Conservation (phyloP, 2,113 vertebrate species). For the Etheostoma cragini region DNA sequence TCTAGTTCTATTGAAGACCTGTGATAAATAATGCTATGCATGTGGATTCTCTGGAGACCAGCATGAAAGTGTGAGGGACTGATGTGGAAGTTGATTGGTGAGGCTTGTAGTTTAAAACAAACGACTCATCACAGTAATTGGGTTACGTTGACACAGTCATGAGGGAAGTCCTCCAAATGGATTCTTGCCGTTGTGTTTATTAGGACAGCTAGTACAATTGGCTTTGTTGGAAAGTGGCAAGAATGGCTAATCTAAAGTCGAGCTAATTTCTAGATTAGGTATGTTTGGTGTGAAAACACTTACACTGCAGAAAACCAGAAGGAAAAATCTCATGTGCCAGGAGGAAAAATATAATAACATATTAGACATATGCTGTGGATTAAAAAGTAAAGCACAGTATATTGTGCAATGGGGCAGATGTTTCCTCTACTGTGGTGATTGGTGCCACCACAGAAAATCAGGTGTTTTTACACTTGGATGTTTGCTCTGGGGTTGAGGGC, state of each 20-base stretch:
- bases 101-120: constrained; percentile 54
- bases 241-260: not conserved
- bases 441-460: constrained; percentile 62
- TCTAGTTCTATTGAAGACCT: constrained; percentile 20
- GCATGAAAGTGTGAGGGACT: constrained; percentile 25
- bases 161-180: constrained; percentile 43
- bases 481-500: constrained; percentile 40
- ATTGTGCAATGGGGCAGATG: constrained; percentile 82
- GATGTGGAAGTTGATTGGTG: constrained; percentile 49
- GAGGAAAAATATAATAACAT: constrained; percentile 90
- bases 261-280: constrained; percentile 86
- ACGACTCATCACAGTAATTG: constrained; percentile 51
- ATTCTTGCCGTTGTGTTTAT: constrained; percentile 38
- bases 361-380: constrained; percentile 90
- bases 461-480: constrained; percentile 56
- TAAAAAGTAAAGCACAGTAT: constrained; percentile 75
- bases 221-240: constrained; percentile 3
- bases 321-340: constrained; percentile 85
- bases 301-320: constrained; percentile 88
- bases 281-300: constrained; percentile 85
- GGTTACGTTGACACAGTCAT: constrained; percentile 27
- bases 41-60: constrained; percentile 40
- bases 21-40: constrained; percentile 52
- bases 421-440: constrained; percentile 75
- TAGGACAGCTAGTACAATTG: not conserved